These are phyloP conservation scores for Micoletzkya japonica DNA, from an alignment of 2,888 invertebrate genomes.

Conservation along the genomic window DNA sequence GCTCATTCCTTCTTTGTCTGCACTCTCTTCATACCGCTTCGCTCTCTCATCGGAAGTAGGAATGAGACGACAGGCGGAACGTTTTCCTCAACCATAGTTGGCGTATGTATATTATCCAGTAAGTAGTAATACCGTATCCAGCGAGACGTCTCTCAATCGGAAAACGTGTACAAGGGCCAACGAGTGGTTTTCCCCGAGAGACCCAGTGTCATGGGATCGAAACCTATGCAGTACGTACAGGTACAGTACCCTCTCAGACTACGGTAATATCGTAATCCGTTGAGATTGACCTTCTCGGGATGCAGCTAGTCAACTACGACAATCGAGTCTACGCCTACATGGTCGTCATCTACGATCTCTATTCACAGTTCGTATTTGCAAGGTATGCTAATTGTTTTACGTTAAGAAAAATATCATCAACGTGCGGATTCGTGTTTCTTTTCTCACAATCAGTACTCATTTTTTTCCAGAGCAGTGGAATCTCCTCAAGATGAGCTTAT, in stretches of 20 bases:
- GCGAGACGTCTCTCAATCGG: neutral
- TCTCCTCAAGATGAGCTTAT: neutral
- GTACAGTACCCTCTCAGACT: neutral
- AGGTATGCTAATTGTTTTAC: constrained; percentile 3
- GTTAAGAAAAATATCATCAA: too few relatives aligned
- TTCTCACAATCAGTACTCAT: too few relatives aligned
- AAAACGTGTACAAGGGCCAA: constrained; percentile 17
- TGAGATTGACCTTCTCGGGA: neutral
- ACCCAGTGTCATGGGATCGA: constrained; percentile 4
- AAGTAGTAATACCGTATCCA: too few relatives aligned
- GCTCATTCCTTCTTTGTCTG: too few relatives aligned
- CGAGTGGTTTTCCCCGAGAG: neutral
- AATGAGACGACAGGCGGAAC: too few relatives aligned
- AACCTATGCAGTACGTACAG: constrained; percentile 27
- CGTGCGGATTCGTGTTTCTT: too few relatives aligned
- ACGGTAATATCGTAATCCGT: neutral
- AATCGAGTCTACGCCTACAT: constrained; percentile 6
- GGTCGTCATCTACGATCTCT: constrained; percentile 3
- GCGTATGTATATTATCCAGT: too few relatives aligned
- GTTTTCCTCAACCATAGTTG: too few relatives aligned
- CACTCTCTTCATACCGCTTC: too few relatives aligned
- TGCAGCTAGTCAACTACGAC: neutral
- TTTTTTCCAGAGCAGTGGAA: neutral
- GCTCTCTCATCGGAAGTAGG: too few relatives aligned
- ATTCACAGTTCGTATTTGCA: constrained; percentile 13